phyloP scores from a whole-genome alignment of 2,113 vertebrate genomes.

The Trematocara nigrifrons region DNA sequence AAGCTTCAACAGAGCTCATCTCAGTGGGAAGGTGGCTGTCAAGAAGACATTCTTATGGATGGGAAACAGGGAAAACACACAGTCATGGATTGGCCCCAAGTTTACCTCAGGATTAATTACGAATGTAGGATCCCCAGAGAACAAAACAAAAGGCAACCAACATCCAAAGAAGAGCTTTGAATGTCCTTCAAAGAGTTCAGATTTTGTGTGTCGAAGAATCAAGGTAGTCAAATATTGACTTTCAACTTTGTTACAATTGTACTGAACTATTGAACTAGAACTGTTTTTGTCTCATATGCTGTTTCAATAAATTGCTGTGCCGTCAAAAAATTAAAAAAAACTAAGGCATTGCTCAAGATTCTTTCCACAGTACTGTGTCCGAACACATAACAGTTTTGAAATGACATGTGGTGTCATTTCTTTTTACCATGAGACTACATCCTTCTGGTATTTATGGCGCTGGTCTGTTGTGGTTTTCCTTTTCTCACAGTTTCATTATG shows the following conservation, averaged over 20 bases:
- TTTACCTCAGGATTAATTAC: background rate
- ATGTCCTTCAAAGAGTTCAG: background rate
- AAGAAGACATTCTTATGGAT: background rate
- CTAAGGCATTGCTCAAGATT: background rate
- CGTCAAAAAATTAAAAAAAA: background rate
- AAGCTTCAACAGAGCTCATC: background rate
- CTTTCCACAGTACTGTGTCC: too few species aligned
- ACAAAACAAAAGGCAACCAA: background rate
- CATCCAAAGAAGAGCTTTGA: background rate
- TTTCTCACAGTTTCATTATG: background rate
- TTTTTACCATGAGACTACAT: background rate
- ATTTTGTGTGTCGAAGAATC: fast-evolving
- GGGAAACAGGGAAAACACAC: background rate
- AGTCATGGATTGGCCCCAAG: background rate
- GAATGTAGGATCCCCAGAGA: background rate
- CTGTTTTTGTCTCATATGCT: background rate
- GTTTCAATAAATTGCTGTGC: background rate
- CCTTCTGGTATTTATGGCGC: background rate
- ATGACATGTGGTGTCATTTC: background rate
- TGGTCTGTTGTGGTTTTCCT: background rate
- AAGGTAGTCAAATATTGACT: background rate
- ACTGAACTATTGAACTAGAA: background rate
- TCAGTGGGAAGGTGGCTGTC: background rate
- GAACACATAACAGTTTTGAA: fast-evolving
- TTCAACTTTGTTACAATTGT: background rate